Evolutionary conservation across 2,797 vertebrate genomes (phyloP).

Genomic region (Remorina albescens): DNA sequence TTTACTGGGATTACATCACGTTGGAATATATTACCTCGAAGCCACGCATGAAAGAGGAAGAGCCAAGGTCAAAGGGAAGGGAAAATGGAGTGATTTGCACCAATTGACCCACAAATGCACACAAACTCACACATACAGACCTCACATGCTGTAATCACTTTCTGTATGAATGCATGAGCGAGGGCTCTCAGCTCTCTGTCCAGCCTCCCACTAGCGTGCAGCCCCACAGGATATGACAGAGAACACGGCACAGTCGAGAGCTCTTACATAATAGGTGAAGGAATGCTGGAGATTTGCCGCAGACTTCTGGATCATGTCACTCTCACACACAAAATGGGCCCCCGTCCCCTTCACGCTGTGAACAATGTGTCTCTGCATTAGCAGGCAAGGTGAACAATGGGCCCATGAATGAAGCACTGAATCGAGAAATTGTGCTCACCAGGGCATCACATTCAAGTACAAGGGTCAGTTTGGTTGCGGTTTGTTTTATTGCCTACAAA

Average conservation of each 20-base stretch:
- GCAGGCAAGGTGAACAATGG: conserved; percentile 1
- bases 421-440: neutral
- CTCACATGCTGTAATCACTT: neutral
- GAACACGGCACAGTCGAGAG: conserved; percentile 34
- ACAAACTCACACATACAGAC: too few species aligned
- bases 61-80: neutral
- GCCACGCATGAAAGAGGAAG: neutral
- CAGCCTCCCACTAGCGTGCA: neutral
- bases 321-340: conserved; percentile 33
- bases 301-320: conserved; percentile 62
- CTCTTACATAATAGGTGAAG: conserved; percentile 74
- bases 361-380: conserved; percentile 20
- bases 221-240: conserved; percentile 34
- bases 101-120: neutral
- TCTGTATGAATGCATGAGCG: neutral
- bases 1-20: neutral
- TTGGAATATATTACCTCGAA: conserved; percentile 1
- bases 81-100: neutral
- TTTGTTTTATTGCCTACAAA: conserved; percentile 54
- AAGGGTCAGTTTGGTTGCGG: neutral
- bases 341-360: conserved; percentile 15
- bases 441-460: neutral
- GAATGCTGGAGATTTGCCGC: conserved; percentile 77
- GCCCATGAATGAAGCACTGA: neutral
- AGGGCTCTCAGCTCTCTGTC: neutral